These are phyloP conservation scores for Polypterus senegalus DNA, from an alignment of 2,113 vertebrate genomes.

Conservation along the genomic window DNA sequence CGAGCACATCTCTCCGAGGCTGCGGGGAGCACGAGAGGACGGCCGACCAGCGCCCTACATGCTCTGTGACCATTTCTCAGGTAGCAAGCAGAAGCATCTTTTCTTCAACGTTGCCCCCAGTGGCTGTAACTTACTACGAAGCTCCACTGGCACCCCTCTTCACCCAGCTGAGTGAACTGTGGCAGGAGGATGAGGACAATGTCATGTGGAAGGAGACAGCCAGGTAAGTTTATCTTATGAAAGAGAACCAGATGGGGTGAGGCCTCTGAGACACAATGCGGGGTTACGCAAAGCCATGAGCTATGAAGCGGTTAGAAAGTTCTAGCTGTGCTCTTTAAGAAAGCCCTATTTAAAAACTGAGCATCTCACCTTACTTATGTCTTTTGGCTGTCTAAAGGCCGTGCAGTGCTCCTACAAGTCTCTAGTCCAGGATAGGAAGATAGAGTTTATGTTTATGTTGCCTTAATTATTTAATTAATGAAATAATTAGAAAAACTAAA, in stretches of 20 bases:
- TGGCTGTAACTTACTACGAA: background rate
- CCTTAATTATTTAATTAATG: too few relatives aligned
- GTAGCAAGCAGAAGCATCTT: conserved; percentile 24
- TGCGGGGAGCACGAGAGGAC: background rate
- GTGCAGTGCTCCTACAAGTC: background rate
- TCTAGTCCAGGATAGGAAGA: too few relatives aligned
- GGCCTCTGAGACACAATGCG: background rate
- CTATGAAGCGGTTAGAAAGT: background rate
- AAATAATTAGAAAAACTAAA: too few relatives aligned
- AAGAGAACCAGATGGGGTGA: background rate
- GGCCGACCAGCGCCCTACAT: conserved; percentile 11
- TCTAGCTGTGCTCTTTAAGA: too few relatives aligned
- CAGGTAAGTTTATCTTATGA: conserved; percentile 35
- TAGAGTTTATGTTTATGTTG: too few relatives aligned
- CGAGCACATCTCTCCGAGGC: background rate
- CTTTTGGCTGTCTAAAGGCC: background rate
- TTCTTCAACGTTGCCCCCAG: conserved; percentile 11
- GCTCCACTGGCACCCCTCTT: conserved; percentile 33
- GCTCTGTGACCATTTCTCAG: conserved; percentile 9
- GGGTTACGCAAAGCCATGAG: background rate
- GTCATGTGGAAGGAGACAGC: conserved; percentile 47
- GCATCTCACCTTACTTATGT: background rate
- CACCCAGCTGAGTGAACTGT: conserved; percentile 55
- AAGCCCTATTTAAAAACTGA: background rate
- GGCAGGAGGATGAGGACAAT: conserved; percentile 24